Evolutionary conservation across 2,888 invertebrate species (phyloP).

Genomic region (Callimorpha dominula): DNA sequence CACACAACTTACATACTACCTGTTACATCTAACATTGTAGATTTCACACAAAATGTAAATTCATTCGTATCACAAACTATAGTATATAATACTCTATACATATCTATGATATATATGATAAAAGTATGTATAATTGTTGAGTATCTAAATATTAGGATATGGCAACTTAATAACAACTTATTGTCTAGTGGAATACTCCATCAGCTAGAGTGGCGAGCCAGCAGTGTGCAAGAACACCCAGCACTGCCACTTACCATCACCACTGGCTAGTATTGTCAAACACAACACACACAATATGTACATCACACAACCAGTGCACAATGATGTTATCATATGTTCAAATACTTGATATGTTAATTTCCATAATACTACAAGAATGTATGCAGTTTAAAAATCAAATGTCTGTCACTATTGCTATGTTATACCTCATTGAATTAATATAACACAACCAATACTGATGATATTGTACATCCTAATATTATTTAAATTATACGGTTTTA

Average conservation of each 20-base stretch:
- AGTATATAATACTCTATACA: slow-evolving; percentile 79
- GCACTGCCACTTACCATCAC: slow-evolving; percentile 16
- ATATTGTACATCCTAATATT: neutral
- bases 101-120: slow-evolving; percentile 73
- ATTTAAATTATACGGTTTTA: too few relatives aligned
- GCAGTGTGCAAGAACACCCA: slow-evolving; percentile 4
- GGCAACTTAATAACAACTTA: slow-evolving; percentile 85
- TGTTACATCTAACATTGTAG: slow-evolving; percentile 69
- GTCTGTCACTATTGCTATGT: neutral
- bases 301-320: slow-evolving; percentile 23
- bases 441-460: neutral
- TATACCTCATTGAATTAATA: neutral
- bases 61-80: slow-evolving; percentile 86
- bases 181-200: slow-evolving; percentile 84
- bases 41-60: slow-evolving; percentile 83
- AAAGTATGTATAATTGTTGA: slow-evolving; percentile 79
- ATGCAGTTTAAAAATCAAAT: neutral
- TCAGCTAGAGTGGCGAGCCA: slow-evolving; percentile 46
- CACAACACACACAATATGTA: slow-evolving; percentile 8
- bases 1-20: slow-evolving; percentile 48
- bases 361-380: slow-evolving; percentile 1
- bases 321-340: slow-evolving; percentile 5
- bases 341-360: slow-evolving; percentile 20
- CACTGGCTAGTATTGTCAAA: slow-evolving; percentile 14
- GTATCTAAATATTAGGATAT: slow-evolving; percentile 85